These are phyloP conservation scores for Drosophila differens DNA, from an alignment of 2,888 invertebrate species.

Conservation along the genomic window DNA sequence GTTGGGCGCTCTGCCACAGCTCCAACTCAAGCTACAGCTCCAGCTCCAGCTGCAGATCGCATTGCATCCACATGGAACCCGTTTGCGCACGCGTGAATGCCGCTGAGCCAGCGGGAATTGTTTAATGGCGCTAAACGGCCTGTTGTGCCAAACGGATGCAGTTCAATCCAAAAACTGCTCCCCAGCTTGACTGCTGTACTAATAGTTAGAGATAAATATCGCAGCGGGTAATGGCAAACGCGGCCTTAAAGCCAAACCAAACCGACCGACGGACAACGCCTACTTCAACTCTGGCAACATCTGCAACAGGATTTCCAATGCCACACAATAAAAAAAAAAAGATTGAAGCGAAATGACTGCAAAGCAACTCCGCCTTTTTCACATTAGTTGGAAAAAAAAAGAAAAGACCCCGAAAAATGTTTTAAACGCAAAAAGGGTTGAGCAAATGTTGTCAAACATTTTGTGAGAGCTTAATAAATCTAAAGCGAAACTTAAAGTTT, in stretches of 20 bases:
- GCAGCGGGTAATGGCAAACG: constrained; percentile 53
- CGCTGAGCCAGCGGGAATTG: constrained; percentile 81
- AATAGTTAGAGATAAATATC: constrained; percentile 77
- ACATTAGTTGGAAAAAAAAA: constrained; percentile 56
- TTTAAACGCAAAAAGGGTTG: constrained; percentile 33
- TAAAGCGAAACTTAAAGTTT: constrained; percentile 24
- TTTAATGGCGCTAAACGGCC: constrained; percentile 78
- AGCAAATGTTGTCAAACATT: constrained; percentile 13
- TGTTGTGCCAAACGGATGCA: constrained; percentile 69
- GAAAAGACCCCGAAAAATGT: constrained; percentile 21
- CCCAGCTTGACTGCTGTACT: constrained; percentile 64
- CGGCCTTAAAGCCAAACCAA: constrained; percentile 30
- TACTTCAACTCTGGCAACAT: constrained; percentile 30
- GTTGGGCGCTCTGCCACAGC: constrained; percentile 48
- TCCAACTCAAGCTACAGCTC: constrained; percentile 2
- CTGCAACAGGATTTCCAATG: constrained; percentile 28
- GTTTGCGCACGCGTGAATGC: constrained; percentile 81
- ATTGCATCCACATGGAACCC: constrained; percentile 41
- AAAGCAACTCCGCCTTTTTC: constrained; percentile 71
- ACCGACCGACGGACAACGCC: constrained; percentile 55
- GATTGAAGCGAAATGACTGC: constrained; percentile 33
- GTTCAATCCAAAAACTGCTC: constrained; percentile 30
- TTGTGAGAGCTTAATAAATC: constrained; percentile 2
- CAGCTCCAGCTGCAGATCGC: constrained; percentile 10
- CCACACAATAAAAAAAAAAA: constrained; percentile 13